Evolutionary conservation across 2,888 invertebrate species (phyloP), one percentile per base, ranked within the genome.

Genomic region (Rhagonycha fulva): DNA sequence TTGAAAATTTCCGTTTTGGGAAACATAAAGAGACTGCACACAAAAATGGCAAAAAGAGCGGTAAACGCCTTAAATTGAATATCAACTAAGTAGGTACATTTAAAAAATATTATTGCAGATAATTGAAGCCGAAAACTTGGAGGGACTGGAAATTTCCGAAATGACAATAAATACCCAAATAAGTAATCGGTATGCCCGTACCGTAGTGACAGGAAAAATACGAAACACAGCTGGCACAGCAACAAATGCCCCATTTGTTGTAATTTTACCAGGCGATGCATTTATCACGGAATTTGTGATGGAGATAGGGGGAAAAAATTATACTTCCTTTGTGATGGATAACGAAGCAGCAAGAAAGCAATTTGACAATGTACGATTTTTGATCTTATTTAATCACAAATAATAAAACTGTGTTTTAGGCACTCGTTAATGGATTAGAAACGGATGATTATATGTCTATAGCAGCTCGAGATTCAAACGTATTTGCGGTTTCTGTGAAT

Each of bases 251-350:
- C 88, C 89, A 67, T 94, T 94, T 87, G 89, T 90, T 68, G 90
- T 94, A 11, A 89, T 93, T 14, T 86, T 94, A 68, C 94, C 94
- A 0, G 92, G 93, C 76, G 91, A 92, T 0, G 93, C 93, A 0
- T 94, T 92, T 85, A 93, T 93, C 80, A 91, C 92, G 60, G 91
- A 91, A 71, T 93, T 94, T 83, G 86, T 90, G 61, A 93, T 94
- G 93, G 91, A 90, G 71, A 88, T 92, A 10, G 90, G 90, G 73
- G 92, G 91, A 14, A 92, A 91, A 84, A 87, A 90, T 3, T 92
- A 92, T 85, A 90, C 91, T 80, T 92, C 92, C 0, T 92, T 92
- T 81, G 91, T 93, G 0, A 90, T 92, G 83, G 92, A 91, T 83
- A 92, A 92, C 81, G 90, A 91, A 82, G 90, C 91, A 83, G 93